Evolutionary conservation across 2,888 invertebrate genomes (phyloP), one percentile per base, ranked within the genome.

Genomic region (Caenorhabditis becei): DNA sequence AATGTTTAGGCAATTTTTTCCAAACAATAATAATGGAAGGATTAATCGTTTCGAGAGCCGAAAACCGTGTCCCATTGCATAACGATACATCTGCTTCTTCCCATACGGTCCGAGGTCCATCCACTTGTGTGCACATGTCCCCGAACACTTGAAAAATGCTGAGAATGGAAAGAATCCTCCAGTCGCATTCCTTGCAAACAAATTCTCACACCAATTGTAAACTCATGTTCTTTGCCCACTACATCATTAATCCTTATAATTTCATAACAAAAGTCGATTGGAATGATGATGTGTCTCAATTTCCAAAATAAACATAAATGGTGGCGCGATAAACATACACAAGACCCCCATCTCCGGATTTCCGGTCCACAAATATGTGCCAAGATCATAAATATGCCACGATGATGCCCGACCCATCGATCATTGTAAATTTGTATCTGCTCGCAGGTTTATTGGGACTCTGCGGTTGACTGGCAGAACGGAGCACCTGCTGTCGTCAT

Each of bases 401-500:
- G 24, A 24, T 56, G 62, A 62, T 66, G n/a, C 51, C 61, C 23
- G 16, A 7, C 62, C 37, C 65, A 79, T 79, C 79, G 72, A 79
- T 79, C 79, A 79, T 79, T 79, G 79, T 79, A 79, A 79, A 72
- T 79, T 72, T 79, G 79, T 72, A 72, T 78, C 58, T 47, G n/a
- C 41, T 58, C 70, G 58, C 66, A 63, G 65, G 74, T 80, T 80
- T 80, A 75, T 80, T 80, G 79, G 74, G 49, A 54, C 66, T 47
- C 77, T 58, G 79, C 24, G 74, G 69, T 66, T 61, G 71, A 77
- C 77, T 69, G 77, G 70, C 69, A 62, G 70, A 65, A 66, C 56
- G 62, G 67, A 65, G 69, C 66, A 79, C 67, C 79, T 67, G 67
- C 67, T 71, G 70, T 61, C 44, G 74, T 67, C 67, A 56, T 66